These are phyloP conservation scores for Dione juno DNA, from an alignment of 2,888 invertebrate genomes.

Conservation along the genomic window DNA sequence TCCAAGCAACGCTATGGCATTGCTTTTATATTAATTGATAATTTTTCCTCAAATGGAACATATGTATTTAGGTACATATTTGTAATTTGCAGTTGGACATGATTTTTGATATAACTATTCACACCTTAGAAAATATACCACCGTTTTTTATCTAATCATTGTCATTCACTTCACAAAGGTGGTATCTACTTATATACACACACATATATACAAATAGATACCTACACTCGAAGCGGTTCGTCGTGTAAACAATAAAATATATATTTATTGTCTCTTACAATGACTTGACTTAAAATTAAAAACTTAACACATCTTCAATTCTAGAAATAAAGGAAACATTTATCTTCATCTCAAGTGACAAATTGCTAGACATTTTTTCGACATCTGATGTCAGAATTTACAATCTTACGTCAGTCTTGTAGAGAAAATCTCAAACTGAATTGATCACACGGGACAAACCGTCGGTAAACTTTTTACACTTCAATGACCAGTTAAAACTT, in stretches of 20 bases:
- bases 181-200: constrained; percentile 27
- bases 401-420: constrained; percentile 21
- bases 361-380: not conserved
- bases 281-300: not conserved
- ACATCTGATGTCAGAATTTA: constrained; percentile 30
- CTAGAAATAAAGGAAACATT: not conserved
- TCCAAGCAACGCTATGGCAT: constrained; percentile 15
- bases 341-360: not conserved
- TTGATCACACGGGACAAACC: constrained; percentile 48
- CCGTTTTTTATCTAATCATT: constrained; percentile 49
- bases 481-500: constrained; percentile 52
- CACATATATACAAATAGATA: not conserved
- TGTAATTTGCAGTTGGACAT: constrained; percentile 18
- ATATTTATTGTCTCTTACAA: constrained; percentile 7
- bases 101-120: constrained; percentile 31
- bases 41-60: not conserved
- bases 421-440: constrained; percentile 51
- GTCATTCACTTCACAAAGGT: constrained; percentile 44
- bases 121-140: constrained; percentile 43
- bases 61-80: not conserved
- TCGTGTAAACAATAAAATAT: constrained; percentile 16
- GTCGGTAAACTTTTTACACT: constrained; percentile 43
- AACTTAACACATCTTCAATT: not conserved
- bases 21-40: not conserved
- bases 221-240: not conserved